Evolutionary conservation across 2,113 vertebrate genomes (phyloP).

Genomic region (Excalfactoria chinensis): DNA sequence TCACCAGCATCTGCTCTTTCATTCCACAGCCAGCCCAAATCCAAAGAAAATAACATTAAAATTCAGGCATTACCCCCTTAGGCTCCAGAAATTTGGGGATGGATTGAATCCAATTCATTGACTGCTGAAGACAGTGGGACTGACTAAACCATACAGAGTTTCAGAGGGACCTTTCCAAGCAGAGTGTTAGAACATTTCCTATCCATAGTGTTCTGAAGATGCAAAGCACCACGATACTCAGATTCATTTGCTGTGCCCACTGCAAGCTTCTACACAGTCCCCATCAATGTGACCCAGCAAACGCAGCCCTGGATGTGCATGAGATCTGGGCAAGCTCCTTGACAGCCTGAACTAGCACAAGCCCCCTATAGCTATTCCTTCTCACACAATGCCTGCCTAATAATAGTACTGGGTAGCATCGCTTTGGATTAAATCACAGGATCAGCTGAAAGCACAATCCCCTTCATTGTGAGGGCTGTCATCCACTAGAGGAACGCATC

Average conservation of each 20-base stretch:
- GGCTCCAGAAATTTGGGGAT: background rate
- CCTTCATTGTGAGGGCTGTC: slow-evolving; percentile 27
- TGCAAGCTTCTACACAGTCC: background rate
- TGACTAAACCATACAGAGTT: background rate
- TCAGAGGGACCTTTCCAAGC: background rate
- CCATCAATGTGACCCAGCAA: background rate
- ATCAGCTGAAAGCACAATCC: slow-evolving; percentile 44
- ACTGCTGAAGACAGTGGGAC: background rate
- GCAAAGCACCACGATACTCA: background rate
- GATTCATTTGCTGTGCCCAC: background rate
- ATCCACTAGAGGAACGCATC: slow-evolving; percentile 32
- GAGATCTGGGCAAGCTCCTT: slow-evolving; percentile 4
- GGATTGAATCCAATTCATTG: background rate
- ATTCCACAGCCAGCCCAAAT: background rate
- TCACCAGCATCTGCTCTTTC: background rate
- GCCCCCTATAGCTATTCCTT: background rate
- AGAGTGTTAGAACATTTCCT: background rate
- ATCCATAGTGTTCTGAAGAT: background rate
- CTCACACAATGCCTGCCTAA: slow-evolving; percentile 18
- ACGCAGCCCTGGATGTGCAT: background rate
- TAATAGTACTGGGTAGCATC: background rate
- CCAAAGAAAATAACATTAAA: background rate
- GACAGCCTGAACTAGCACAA: slow-evolving; percentile 7
- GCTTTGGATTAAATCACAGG: slow-evolving; percentile 34
- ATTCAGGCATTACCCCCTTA: background rate